Evolutionary conservation across 1,140 invertebrate genomes (phyloP), one percentile per base, ranked within the genome.

Genomic region (Steinernema feltiae): DNA sequence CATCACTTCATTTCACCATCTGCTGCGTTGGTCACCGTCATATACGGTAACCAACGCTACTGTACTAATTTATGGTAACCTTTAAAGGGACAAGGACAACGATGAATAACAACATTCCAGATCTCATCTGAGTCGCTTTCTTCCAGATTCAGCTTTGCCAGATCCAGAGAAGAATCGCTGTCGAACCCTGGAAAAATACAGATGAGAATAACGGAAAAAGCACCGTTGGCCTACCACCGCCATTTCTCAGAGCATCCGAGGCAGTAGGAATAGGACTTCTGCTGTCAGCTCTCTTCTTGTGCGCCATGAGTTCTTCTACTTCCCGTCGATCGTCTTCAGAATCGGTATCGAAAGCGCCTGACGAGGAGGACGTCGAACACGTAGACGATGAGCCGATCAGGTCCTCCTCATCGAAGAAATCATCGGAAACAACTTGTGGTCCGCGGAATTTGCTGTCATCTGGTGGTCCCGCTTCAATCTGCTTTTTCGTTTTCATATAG

Each of bases 401-500:
- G 21, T 17, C 35, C 24, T 79, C 21, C 31, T 53, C 77, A 74
- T 78, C 31, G 76, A 63, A 15, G 27, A 30, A 2, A 29, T 30
- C 63, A 24, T 72, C 53, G 17, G 1, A 32, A 18, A 71, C 24
- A 85, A 35, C 83, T n/a, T 70, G 29, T n/a, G n/a, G n/a, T n/a
- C n/a, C n/a, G n/a, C 48, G 73, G 69, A 71, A 35, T 48, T n/a
- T n/a, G n/a, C n/a, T n/a, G 73, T 29, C 2, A 74, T 74, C 87
- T 77, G 88, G 89, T 18, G 86, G 86, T 77, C 85, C 85, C 81
- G 88, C 87, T 41, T 76, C 78, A 12, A 12, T 15, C 53, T 63
- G 53, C 48, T 79, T 91, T 87, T 95, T 96, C 2, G 86, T 87
- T 83, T 93, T 91, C 78, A 96, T 91, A 87, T 91, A 97, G 81